Conservation (phyloP, 2,888 invertebrate genomes). For the Eristalis intricaria region DNA sequence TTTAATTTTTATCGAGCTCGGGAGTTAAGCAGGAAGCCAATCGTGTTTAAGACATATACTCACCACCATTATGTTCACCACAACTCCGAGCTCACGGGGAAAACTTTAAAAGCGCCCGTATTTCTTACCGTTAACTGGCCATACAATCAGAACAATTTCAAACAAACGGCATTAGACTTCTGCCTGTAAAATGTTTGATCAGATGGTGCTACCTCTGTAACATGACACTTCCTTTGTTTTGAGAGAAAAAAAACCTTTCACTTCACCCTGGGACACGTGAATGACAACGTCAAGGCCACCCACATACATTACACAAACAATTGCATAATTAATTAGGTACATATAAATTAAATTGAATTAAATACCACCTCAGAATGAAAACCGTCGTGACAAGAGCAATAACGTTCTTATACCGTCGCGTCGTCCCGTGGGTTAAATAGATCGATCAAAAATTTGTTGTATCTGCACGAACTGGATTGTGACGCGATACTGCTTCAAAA, state of each 20-base stretch:
- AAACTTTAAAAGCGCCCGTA: not conserved
- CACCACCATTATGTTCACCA: no score
- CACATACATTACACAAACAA: slow-evolving; percentile 34
- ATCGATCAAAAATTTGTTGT: not conserved
- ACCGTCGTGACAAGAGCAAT: slow-evolving; percentile 6
- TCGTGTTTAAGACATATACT: no score
- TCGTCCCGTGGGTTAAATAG: not conserved
- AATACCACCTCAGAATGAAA: slow-evolving; percentile 3
- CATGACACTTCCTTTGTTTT: slow-evolving; percentile 2
- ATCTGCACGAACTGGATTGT: not conserved
- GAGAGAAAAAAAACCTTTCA: slow-evolving; percentile 32
- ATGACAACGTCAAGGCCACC: slow-evolving; percentile 25
- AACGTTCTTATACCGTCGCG: slow-evolving; percentile 2
- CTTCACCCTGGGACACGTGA: slow-evolving; percentile 23
- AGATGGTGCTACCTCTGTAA: slow-evolving; percentile 10
- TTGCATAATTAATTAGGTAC: slow-evolving; percentile 22
- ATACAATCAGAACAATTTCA: not conserved
- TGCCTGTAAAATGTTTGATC: slow-evolving; percentile 1
- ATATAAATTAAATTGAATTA: slow-evolving; percentile 30
- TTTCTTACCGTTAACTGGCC: not conserved
- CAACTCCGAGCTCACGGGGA: no score
- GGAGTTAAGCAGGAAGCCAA: no score
- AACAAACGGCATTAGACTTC: not conserved
- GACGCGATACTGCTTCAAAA: not conserved
- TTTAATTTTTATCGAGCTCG: no score